These are phyloP conservation scores for Ornithoptera priamus DNA, from an alignment of 2,888 invertebrate genomes.

Conservation along the genomic window DNA sequence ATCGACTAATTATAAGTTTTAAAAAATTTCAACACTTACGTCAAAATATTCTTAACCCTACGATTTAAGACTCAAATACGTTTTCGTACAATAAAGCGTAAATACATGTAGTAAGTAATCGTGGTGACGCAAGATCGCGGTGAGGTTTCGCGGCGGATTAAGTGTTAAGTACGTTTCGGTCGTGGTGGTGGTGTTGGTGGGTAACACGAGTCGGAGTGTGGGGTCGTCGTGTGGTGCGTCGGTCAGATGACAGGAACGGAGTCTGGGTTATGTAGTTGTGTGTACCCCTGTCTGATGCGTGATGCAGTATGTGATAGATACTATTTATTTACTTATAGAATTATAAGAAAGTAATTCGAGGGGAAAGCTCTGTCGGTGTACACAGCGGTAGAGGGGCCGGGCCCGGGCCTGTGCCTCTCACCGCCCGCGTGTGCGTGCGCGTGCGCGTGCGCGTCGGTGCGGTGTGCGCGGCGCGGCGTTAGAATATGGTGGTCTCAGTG, in stretches of 20 bases:
- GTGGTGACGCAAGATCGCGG: conserved; percentile 42
- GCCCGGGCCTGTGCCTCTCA: neutral
- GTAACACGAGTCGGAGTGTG: conserved; percentile 29
- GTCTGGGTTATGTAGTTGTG: neutral
- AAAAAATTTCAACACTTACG: conserved; percentile 66
- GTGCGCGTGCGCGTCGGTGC: conserved; percentile 32
- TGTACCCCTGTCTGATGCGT: neutral
- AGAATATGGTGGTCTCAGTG: conserved; percentile 73
- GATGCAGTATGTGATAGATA: neutral
- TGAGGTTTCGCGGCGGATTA: conserved; percentile 39
- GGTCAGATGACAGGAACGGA: conserved; percentile 9
- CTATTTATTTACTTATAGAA: neutral
- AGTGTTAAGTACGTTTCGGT: conserved; percentile 55
- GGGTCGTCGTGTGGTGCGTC: conserved; percentile 17
- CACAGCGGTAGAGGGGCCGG: conserved; percentile 23
- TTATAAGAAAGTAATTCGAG: conserved; percentile 4
- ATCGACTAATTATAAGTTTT: conserved; percentile 59
- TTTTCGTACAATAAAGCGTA: conserved; percentile 41
- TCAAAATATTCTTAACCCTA: conserved; percentile 51
- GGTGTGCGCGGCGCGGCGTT: conserved; percentile 35
- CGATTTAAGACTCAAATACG: conserved; percentile 49
- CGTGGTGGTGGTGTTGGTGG: conserved; percentile 35
- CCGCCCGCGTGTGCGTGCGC: neutral
- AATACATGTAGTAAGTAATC: conserved; percentile 34
- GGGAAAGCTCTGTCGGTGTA: conserved; percentile 22